Evolutionary conservation across 2,113 vertebrate species (phyloP).

Genomic region (Ptychochromis oligacanthus): DNA sequence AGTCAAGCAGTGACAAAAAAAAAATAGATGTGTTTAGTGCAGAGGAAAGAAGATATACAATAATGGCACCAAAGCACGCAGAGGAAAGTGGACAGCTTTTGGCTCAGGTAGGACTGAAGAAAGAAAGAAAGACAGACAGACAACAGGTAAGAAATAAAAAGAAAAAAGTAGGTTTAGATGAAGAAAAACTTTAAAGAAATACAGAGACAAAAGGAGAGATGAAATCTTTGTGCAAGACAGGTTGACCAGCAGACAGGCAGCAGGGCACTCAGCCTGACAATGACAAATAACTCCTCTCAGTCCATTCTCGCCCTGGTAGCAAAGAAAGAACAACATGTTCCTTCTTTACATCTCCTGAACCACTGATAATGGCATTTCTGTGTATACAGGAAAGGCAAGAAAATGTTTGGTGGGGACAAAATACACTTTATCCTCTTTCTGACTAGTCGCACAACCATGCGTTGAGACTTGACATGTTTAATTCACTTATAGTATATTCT

Average conservation of each 20-base stretch:
- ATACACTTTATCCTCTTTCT: background rate
- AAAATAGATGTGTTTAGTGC: background rate
- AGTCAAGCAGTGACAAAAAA: background rate
- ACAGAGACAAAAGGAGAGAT: constrained; percentile 6
- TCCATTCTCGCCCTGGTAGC: constrained; percentile 62
- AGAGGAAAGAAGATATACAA: background rate
- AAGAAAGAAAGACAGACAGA: background rate
- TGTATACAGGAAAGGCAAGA: constrained; percentile 33
- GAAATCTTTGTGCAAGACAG: constrained; percentile 5
- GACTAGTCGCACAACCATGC: background rate
- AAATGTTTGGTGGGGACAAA: constrained; percentile 1
- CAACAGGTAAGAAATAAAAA: background rate
- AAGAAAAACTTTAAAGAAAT: background rate
- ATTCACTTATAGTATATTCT: background rate
- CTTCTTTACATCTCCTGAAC: constrained; percentile 53
- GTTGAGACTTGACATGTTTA: background rate
- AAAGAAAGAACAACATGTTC: constrained; percentile 61
- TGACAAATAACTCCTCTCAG: constrained; percentile 56
- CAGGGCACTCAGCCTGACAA: constrained; percentile 49
- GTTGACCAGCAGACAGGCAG: constrained; percentile 34
- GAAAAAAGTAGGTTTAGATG: background rate
- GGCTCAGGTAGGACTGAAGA: background rate
- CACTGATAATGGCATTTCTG: constrained; percentile 62
- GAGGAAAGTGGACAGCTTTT: accelerated
- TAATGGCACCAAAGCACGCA: background rate